Evolutionary conservation across 2,888 invertebrate species (phyloP), one percentile per base, ranked within the genome.

Genomic region (Xiphydria camelus): DNA sequence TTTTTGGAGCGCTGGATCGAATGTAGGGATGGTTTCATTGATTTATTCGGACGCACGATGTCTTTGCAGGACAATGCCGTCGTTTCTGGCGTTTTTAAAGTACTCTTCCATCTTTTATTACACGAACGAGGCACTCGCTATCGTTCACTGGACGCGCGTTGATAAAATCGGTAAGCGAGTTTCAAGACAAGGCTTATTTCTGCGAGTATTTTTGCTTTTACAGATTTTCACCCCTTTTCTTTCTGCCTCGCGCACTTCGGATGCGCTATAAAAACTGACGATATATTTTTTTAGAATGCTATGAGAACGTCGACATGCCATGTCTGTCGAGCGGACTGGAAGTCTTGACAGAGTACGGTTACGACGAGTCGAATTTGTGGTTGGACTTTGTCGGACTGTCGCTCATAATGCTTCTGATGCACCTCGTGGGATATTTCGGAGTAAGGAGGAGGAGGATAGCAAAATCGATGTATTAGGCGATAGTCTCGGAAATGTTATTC

Each of bases 51-150:
- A n/a, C n/a, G n/a, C n/a, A 10, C 12, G 17, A 2, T 47, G 5
- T 20, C 32, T 39, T 40, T 41, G 2, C 36, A 77, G 79, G 0
- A 75, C 78, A 0, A 45, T 81, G 5, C 80, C 80, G 0, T 12
- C 51, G 2, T 79, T 79, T 75, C 54, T 79, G 34, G 57, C 64
- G 18, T 77, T 77, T 0, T 44, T 80, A 19, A 79, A 79, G 59
- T 80, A 77, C 58, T 43, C 79, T 18, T 81, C 81, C 0, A 78
- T 81, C 46, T 81, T 81, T 65, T 81, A 78, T 64, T 81, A 80
- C 61, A 62, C 74, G 0, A 77, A 79, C 75, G 81, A 81, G 40
- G 77, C 79, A 0, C 51, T 81, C n/a, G 79, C 80, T 51, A 80
- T 80, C 47, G 69, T 80, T 19, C 79, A 80, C 54, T 81, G 81